Evolutionary conservation across 2,888 invertebrate species (phyloP).

Genomic region (Blera fallax): DNA sequence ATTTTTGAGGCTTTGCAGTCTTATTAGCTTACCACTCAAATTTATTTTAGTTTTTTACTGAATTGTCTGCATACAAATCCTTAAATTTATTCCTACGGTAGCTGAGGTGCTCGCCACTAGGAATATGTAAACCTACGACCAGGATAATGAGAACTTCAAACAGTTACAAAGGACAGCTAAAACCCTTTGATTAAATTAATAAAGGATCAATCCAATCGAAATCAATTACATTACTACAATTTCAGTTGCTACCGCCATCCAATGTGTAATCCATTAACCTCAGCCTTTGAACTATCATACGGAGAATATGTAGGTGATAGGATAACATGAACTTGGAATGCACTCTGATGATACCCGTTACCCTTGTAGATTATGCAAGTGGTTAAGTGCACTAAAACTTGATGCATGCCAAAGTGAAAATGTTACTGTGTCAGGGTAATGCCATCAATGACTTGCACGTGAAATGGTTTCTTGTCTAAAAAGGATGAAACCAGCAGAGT

Average conservation of each 20-base stretch:
- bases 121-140: too few species aligned
- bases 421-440: constrained; percentile 26
- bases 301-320: neutral
- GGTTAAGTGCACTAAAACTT: constrained; percentile 58
- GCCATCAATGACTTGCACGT: constrained; percentile 56
- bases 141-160: too few species aligned
- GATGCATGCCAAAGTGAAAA: constrained; percentile 39
- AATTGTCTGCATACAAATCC: too few species aligned
- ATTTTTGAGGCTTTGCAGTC: too few species aligned
- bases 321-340: constrained; percentile 27
- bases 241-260: neutral
- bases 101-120: too few species aligned
- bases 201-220: constrained; percentile 7
- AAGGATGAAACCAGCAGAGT: neutral
- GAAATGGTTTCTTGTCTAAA: constrained; percentile 19
- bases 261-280: constrained; percentile 1
- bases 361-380: constrained; percentile 46
- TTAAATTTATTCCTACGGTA: too few species aligned
- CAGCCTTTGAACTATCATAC: neutral
- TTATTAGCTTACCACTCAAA: too few species aligned
- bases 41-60: too few species aligned
- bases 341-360: constrained; percentile 8
- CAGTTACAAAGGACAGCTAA: too few species aligned
- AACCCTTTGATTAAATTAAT: neutral
- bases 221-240: neutral